These are phyloP conservation scores for Phrynocephalus vlangalii DNA, from an alignment of 2,797 vertebrate species.

Conservation along the genomic window DNA sequence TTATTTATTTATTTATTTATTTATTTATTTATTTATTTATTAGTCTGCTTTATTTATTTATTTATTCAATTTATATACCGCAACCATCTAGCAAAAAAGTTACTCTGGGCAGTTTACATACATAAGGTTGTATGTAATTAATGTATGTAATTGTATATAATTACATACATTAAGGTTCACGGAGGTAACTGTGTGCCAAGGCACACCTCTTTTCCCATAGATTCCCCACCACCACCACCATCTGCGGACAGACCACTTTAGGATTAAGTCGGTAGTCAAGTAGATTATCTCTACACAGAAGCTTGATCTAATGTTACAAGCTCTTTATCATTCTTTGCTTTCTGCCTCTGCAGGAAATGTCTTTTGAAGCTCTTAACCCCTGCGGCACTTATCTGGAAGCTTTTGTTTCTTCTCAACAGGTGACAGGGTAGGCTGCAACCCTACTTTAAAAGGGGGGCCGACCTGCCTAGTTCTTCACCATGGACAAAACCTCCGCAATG, in stretches of 20 bases:
- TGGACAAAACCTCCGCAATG: constrained; percentile 27
- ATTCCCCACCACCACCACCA: background rate
- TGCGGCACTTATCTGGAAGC: constrained; percentile 69
- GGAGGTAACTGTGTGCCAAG: constrained; percentile 51
- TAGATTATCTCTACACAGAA: constrained; percentile 73
- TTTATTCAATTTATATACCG: too few relatives aligned
- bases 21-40: background rate
- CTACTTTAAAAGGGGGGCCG: constrained; percentile 51
- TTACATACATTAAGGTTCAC: constrained; percentile 43
- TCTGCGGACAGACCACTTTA: constrained; percentile 58
- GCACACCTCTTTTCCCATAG: constrained; percentile 39
- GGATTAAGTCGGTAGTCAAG: constrained; percentile 67
- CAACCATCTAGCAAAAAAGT: too few relatives aligned
- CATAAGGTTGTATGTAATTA: too few relatives aligned
- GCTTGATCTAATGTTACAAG: constrained; percentile 67
- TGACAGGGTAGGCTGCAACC: constrained; percentile 57
- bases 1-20: too few relatives aligned
- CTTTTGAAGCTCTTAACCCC: constrained; percentile 73
- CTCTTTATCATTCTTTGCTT: constrained; percentile 69
- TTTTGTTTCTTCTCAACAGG: constrained; percentile 73
- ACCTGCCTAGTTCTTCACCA: constrained; percentile 50
- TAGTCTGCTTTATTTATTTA: constrained; percentile 4
- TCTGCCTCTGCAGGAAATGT: constrained; percentile 63
- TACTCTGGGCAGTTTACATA: too few relatives aligned
- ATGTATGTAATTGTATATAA: too few relatives aligned